Base-by-base conservation (phyloP, 2,888 invertebrate species). In the Melitaea athalia region DNA sequence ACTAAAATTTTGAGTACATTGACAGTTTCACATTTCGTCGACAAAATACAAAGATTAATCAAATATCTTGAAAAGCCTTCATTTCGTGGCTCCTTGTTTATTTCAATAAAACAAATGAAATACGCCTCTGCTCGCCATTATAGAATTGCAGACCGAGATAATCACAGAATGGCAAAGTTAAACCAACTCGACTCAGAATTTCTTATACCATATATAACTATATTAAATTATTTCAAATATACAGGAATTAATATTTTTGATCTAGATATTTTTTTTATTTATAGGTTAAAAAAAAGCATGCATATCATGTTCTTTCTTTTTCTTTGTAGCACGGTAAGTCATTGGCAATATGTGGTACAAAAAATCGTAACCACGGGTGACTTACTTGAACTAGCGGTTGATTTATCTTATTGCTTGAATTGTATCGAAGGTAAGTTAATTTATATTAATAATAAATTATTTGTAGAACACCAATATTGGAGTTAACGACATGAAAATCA, bases 201-300 rank as follows among this genome's bases (percentile, higher is more conserved):
- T 60, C 67, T 64, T 8, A 72, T 70, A 60, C 72, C 75, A 6
- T 75, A 73, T 62, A 53, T 57, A 31, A 70, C 73, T 3, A 52
- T 75, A 12, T 33, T 72, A 15, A 70, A 68, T 24, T 73, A 69
- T 67, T 70, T 70, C n/a, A 64, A 66, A 59, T 67, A 57, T 5
- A 72, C 74, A 0, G 70, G 70, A 33, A 71, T 75, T 24, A 69
- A 75, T 70, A 64, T 75, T 43, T 75, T 75, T n/a, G 68, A 72
- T 6, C 68, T 72, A 15, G 67, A 55, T 10, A 72, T 70, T 42
- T 49, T 49, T 6, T 24, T 60, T 3, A 31, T 71, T 47, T 71
- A 33, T 33, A 75, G 64, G 71, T 67, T 68, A 3, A 72, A 68
- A 65, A 61, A 59, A 8, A n/a, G 52, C 11, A 68, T 68, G 24